phyloP scores from a whole-genome alignment of 2,113 vertebrate species.

The Ahaetulla prasina region DNA sequence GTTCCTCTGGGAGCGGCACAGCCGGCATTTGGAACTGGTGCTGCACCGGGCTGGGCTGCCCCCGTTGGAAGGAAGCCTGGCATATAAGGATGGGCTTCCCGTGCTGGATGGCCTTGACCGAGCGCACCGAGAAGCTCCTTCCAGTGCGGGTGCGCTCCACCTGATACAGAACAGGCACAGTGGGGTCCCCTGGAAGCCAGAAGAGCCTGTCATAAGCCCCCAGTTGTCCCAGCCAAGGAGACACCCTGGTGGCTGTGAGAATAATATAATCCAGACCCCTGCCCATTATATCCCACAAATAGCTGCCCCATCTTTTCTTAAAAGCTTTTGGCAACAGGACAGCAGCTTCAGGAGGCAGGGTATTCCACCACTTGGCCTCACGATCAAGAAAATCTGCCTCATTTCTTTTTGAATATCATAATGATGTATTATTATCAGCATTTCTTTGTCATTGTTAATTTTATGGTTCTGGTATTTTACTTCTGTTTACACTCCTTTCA shows the following conservation, averaged over 20 bases:
- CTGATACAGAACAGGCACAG: conserved; percentile 87
- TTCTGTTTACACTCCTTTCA: neutral
- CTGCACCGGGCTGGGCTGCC: conserved; percentile 78
- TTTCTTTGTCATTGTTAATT: neutral
- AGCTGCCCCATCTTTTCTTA: neutral
- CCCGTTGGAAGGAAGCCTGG: conserved; percentile 87
- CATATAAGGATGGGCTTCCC: conserved; percentile 88
- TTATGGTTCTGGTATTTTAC: neutral
- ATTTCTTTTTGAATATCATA: neutral
- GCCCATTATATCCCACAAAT: neutral
- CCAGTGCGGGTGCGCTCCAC: conserved; percentile 87
- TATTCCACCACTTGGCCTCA: neutral
- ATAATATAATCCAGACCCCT: neutral
- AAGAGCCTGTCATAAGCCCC: neutral
- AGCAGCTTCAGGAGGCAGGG: neutral
- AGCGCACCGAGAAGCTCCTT: conserved; percentile 85
- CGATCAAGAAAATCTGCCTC: neutral
- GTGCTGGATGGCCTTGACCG: conserved; percentile 87
- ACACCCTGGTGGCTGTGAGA: neutral
- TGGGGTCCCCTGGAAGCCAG: conserved; percentile 79
- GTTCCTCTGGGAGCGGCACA: conserved; percentile 79
- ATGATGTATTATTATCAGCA: neutral
- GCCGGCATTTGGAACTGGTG: conserved; percentile 91
- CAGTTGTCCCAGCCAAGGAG: neutral
- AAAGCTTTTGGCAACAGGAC: neutral